phyloP scores from a whole-genome alignment of 2,113 vertebrate species.

The Pollachius pollachius region DNA sequence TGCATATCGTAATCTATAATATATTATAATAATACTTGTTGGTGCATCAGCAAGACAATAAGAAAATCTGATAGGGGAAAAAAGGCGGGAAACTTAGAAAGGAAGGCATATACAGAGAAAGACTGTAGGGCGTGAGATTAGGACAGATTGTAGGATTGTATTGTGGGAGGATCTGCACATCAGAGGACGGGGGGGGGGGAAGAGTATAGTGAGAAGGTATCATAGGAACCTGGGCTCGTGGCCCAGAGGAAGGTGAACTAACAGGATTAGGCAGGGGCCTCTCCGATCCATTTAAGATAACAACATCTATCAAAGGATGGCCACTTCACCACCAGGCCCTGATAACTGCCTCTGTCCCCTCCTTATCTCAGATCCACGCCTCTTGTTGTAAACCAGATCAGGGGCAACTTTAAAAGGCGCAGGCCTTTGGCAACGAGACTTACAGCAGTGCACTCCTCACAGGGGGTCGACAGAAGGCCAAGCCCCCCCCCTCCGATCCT shows the following conservation, averaged over 20 bases:
- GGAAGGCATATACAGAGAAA: no score
- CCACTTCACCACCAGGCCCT: slow-evolving; percentile 48
- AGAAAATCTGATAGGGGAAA: no score
- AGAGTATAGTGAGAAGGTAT: slow-evolving; percentile 50
- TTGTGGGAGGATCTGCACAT: no score
- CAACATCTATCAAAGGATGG: slow-evolving; percentile 65
- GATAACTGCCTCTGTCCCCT: slow-evolving; percentile 42
- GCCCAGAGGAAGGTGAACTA: slow-evolving; percentile 63
- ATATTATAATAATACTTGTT: no score
- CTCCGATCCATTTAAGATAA: slow-evolving; percentile 63
- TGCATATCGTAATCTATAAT: no score
- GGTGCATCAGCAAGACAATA: no score
- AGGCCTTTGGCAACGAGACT: slow-evolving; percentile 52
- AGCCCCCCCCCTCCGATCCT: slow-evolving; percentile 24
- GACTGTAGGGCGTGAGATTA: no score
- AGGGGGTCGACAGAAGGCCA: slow-evolving; percentile 43
- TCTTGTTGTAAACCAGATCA: slow-evolving; percentile 50
- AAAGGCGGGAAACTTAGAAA: no score
- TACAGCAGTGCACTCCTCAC: slow-evolving; percentile 32
- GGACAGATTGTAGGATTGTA: no score
- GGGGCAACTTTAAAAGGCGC: slow-evolving; percentile 49
- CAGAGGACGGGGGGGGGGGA: slow-evolving; percentile 31
- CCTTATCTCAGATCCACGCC: slow-evolving; percentile 57
- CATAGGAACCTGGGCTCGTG: slow-evolving; percentile 40
- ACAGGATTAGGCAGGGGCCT: slow-evolving; percentile 66